Percentiles rank a stretch among this genome's conserved stretches.
phyloP scores from a whole-genome alignment of 2,888 invertebrate genomes.

The Euplexia lucipara region DNA sequence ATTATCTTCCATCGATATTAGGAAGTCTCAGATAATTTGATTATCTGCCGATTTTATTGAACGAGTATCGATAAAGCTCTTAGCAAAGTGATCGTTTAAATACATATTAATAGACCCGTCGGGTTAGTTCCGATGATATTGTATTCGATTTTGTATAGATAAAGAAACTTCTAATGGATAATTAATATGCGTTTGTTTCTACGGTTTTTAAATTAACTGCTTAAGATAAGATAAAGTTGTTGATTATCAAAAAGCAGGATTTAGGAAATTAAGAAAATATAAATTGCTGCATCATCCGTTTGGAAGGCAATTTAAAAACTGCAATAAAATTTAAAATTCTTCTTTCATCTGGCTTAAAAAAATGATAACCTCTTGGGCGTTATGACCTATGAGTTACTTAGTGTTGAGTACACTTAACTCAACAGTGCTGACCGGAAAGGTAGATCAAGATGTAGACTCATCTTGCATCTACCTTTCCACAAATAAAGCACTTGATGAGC shows the following conservation, averaged over 20 bases:
- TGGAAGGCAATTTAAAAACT: background rate
- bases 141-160: conserved; percentile 6
- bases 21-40: conserved; percentile 42
- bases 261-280: background rate
- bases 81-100: conserved; percentile 26
- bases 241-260: background rate
- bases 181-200: conserved; percentile 19
- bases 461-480: no score
- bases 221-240: conserved; percentile 1
- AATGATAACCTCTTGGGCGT: no score
- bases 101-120: conserved; percentile 28
- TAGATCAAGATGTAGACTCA: no score
- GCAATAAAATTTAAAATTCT: background rate
- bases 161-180: conserved; percentile 13
- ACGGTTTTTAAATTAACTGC: background rate
- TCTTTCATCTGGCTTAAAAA: no score
- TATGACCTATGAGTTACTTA: no score
- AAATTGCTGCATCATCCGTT: background rate
- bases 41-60: conserved; percentile 52
- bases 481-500: no score
- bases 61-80: conserved; percentile 46
- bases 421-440: no score
- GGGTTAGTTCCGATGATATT: conserved; percentile 3
- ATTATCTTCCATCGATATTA: conserved; percentile 50
- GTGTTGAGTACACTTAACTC: no score